Evolutionary conservation across 2,113 vertebrate species (phyloP).

Genomic region (Loxodonta africana): DNA sequence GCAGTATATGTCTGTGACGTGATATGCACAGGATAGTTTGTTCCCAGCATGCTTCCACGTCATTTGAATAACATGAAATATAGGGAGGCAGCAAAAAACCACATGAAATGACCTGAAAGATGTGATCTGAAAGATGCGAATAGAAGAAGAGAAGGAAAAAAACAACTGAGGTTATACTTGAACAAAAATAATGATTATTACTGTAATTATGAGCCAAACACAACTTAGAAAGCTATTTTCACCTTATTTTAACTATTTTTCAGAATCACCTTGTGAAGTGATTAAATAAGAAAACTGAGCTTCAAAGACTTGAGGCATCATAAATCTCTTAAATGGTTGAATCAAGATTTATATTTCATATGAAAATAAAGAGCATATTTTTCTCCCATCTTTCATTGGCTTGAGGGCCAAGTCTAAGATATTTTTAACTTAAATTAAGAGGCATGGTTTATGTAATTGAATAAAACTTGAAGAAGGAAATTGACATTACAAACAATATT

Average conservation of each 20-base stretch:
- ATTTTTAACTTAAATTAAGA: neutral
- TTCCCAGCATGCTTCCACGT: neutral
- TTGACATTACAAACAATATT: neutral
- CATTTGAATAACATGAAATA: neutral
- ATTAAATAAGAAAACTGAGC: neutral
- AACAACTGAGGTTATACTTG: neutral
- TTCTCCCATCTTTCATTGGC: neutral
- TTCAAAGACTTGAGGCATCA: neutral
- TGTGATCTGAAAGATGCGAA: neutral
- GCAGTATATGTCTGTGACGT: fast-evolving
- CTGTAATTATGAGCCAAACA: neutral
- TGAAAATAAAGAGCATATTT: neutral
- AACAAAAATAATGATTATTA: neutral
- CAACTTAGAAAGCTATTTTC: neutral
- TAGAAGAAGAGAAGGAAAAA: neutral
- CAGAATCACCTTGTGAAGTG: neutral
- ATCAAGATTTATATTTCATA: neutral
- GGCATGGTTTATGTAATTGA: neutral
- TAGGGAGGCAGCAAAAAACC: neutral
- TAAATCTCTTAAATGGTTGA: neutral
- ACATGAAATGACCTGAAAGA: neutral
- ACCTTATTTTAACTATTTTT: neutral
- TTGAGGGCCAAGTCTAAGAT: neutral
- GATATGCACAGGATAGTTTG: neutral
- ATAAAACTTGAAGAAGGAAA: neutral